Percentiles rank a stretch among this genome's conserved stretches.
Evolutionary conservation across 2,888 invertebrate species (phyloP).

Genomic region (Tromatobia lineatoria): DNA sequence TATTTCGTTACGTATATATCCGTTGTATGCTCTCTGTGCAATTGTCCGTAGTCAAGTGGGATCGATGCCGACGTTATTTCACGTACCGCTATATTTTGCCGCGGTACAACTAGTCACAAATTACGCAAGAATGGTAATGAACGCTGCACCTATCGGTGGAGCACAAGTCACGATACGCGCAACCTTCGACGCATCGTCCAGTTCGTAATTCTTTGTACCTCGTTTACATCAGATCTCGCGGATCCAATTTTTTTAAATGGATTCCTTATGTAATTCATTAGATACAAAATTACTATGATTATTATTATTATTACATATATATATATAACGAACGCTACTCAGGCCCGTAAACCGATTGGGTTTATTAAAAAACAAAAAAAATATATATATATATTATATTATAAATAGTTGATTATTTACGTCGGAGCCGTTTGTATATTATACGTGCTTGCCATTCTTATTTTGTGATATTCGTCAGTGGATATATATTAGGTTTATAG

Average conservation of each 20-base stretch:
- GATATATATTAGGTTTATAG: conserved; percentile 59
- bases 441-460: conserved; percentile 65
- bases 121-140: conserved; percentile 44
- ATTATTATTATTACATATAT: neutral
- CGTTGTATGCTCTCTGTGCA: conserved; percentile 42
- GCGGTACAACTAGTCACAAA: conserved; percentile 61
- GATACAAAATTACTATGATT: conserved; percentile 18
- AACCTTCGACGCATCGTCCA: conserved; percentile 39
- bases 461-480: conserved; percentile 63
- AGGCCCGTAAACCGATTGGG: conserved; percentile 40
- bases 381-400: conserved; percentile 56
- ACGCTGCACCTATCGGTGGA: conserved; percentile 11
- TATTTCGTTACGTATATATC: conserved; percentile 33
- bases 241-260: conserved; percentile 50
- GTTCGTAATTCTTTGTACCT: conserved; percentile 57
- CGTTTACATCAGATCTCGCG: conserved; percentile 57
- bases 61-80: conserved; percentile 44
- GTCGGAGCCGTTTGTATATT: conserved; percentile 54
- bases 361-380: conserved; percentile 42
- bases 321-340: conserved; percentile 49
- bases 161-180: conserved; percentile 31
- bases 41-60: conserved; percentile 27
- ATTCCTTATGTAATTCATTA: conserved; percentile 55
- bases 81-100: conserved; percentile 23
- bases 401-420: conserved; percentile 57